Evolutionary conservation across 2,888 invertebrate species (phyloP).

Genomic region (Mantis religiosa): DNA sequence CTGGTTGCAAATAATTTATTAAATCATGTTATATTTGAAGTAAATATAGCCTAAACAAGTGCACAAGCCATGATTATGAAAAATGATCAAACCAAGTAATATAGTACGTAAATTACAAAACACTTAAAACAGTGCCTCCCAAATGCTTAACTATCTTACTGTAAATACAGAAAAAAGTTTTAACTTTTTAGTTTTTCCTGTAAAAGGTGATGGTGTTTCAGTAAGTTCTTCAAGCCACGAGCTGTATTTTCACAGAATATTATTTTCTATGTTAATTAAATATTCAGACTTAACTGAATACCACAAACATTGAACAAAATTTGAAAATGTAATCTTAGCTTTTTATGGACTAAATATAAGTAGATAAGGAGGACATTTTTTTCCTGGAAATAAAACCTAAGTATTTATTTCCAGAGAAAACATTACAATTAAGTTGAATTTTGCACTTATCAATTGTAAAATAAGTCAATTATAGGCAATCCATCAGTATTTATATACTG

Average conservation of each 20-base stretch:
- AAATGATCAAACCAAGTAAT: neutral
- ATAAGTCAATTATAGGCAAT: too few species aligned
- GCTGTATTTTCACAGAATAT: neutral
- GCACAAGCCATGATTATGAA: neutral
- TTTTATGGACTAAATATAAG: too few species aligned
- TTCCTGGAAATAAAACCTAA: too few species aligned
- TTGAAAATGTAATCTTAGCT: neutral
- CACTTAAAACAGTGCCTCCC: neutral
- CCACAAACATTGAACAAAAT: neutral
- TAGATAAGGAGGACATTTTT: too few species aligned
- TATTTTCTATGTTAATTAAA: neutral
- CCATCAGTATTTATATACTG: too few species aligned
- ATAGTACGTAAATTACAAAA: neutral
- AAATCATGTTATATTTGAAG: neutral
- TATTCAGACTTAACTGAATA: neutral
- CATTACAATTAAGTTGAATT: too few species aligned
- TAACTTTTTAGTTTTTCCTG: neutral
- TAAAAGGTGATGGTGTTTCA: neutral
- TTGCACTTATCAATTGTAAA: too few species aligned
- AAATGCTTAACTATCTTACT: neutral
- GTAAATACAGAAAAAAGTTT: neutral
- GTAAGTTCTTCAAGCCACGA: neutral
- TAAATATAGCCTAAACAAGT: neutral
- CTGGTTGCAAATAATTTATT: neutral
- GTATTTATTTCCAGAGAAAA: too few species aligned